These are phyloP conservation scores for Trypoxylon attenuatum DNA, from an alignment of 2,888 invertebrate species.

Conservation along the genomic window DNA sequence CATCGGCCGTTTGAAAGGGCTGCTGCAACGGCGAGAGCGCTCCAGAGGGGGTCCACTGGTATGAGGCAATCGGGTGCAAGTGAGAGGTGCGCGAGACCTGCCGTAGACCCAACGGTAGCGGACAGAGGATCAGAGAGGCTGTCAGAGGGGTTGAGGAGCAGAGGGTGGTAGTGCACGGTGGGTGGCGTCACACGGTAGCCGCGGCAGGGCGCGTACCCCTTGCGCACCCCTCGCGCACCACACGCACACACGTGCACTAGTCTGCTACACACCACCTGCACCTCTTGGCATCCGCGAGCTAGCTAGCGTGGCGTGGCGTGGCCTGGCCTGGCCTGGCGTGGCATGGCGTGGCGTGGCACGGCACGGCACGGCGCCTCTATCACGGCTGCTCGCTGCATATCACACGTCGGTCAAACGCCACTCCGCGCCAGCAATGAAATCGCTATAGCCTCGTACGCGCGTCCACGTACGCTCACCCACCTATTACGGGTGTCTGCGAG, in stretches of 20 bases:
- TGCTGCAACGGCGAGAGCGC: constrained; percentile 51
- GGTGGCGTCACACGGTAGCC: constrained; percentile 53
- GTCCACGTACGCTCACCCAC: constrained; percentile 45
- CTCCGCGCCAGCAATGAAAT: constrained; percentile 67
- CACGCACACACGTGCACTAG: no score
- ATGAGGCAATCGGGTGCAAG: constrained; percentile 42
- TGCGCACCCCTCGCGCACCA: constrained; percentile 47
- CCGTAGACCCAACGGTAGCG: constrained; percentile 15
- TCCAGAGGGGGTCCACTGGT: constrained; percentile 36
- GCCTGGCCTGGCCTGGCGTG: no score
- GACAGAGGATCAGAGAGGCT: not conserved
- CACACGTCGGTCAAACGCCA: constrained; percentile 72
- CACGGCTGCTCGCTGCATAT: constrained; percentile 65
- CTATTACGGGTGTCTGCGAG: constrained; percentile 40
- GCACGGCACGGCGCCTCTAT: constrained; percentile 48
- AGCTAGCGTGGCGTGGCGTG: not conserved
- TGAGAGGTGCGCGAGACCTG: constrained; percentile 33
- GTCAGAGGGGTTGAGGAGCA: constrained; percentile 37
- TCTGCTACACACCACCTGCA: not conserved
- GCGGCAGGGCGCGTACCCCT: constrained; percentile 39
- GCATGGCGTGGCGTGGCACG: no score
- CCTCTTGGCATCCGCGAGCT: no score
- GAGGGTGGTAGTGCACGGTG: no score
- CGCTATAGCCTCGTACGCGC: constrained; percentile 49
- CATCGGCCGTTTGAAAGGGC: constrained; percentile 72